Evolutionary conservation across 2,113 vertebrate genomes (phyloP), one percentile per base, ranked within the genome.

Genomic region (Fukomys damarensis): DNA sequence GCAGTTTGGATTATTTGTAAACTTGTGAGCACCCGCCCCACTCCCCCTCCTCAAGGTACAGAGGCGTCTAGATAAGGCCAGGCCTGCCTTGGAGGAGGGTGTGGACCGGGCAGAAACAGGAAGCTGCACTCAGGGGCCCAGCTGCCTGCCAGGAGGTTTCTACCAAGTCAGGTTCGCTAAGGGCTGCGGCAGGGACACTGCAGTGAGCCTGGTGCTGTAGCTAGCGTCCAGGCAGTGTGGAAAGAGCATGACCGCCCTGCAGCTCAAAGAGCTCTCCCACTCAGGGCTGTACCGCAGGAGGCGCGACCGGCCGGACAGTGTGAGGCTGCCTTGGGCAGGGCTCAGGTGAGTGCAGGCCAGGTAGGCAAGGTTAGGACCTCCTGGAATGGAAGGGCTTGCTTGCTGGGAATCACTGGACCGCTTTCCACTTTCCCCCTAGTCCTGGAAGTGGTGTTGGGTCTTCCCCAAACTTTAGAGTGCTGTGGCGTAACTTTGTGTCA

Each of bases 201-300:
- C 95, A 96, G 87, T 38, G 96, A 96, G 94, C 95, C 93, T 30
- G 20, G 76, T 35, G 28, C 46, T 35, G 16, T 52, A 52, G 76
- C 49, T 19, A 11, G 16, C 17, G 30, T 52, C 72, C 26, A 13
- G 0, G 74, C 43, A 54, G 32, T 93, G 86, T 95, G 61, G 95
- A 97, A 95, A 97, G 96, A 93, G 98, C 96, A 99, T 99, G 99
- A 99, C 98, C 97, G 97, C 99, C 84, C 95, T 99, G 96, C 99
- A 99, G 98, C 98, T 99, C 96, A 99, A 99, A 97, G 99, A 99
- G 98, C 98, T 99, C 97, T 99, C 99, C 66, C 99, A 99, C 65
- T 99, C 99, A 22, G 99, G 99, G 97, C 99, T 99, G 97, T 99
- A 99, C 98, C 98, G 99, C 96, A 99, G 99, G 87, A 99, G 99